Evolutionary conservation across 35 echinoderm and acorn worm species (phyloP).

Genomic region (Patiria miniata): DNA sequence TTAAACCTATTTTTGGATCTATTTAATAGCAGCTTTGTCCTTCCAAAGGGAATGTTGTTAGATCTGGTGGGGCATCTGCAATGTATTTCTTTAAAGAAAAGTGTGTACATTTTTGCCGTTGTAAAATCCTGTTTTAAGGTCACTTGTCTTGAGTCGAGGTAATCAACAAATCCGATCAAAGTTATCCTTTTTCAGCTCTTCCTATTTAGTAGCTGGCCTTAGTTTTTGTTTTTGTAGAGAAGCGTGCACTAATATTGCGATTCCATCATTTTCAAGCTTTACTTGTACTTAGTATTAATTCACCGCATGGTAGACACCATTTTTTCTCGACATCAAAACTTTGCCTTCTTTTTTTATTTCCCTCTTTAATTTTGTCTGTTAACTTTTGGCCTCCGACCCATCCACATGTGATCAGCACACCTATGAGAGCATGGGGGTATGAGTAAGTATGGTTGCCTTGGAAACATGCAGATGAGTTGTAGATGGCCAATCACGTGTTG

Average conservation of each 20-base stretch:
- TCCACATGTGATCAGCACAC: slow-evolving; percentile 50
- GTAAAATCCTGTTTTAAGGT: too few species aligned
- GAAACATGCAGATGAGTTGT: slow-evolving; percentile 25
- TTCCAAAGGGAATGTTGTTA: too few species aligned
- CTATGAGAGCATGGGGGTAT: slow-evolving; percentile 70
- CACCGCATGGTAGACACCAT: slow-evolving; percentile 6
- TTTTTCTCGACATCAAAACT: slow-evolving; percentile 22
- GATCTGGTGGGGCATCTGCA: too few species aligned
- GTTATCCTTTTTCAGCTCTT: too few species aligned
- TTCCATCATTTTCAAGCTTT: slow-evolving; percentile 17
- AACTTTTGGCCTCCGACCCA: slow-evolving; percentile 18
- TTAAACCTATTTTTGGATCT: too few species aligned
- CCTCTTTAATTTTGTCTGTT: slow-evolving; percentile 13
- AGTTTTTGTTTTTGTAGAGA: slow-evolving; percentile 18
- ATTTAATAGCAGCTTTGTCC: too few species aligned
- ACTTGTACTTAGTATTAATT: background rate
- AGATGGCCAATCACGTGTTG: slow-evolving; percentile 15
- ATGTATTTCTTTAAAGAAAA: too few species aligned
- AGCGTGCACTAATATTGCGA: background rate
- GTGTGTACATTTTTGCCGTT: too few species aligned
- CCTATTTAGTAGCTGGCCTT: background rate
- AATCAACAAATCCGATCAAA: too few species aligned
- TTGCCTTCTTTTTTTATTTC: slow-evolving; percentile 18
- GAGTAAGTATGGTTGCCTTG: slow-evolving; percentile 72
- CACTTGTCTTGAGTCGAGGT: too few species aligned